Evolutionary conservation across 2,888 invertebrate species (phyloP).

Genomic region (Andrena camellia): DNA sequence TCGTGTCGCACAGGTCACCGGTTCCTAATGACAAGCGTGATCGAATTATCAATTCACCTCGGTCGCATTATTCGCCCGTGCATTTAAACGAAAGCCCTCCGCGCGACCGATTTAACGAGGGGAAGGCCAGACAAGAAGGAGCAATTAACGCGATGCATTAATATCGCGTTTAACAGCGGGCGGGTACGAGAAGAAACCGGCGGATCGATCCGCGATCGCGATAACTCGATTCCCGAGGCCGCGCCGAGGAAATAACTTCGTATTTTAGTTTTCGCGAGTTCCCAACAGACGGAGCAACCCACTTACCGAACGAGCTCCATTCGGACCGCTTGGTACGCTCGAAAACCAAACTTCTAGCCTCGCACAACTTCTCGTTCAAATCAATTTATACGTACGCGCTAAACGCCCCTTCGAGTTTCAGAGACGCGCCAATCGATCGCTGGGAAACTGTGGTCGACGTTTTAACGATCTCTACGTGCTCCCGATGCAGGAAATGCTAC

Average conservation of each 20-base stretch:
- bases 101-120: background rate
- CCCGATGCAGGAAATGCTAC: no score
- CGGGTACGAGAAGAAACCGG: no score
- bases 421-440: no score
- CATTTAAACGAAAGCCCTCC: conserved; percentile 1
- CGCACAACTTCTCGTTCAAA: no score
- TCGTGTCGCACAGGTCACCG: conserved; percentile 30
- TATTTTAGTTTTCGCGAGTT: conserved; percentile 13
- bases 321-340: background rate
- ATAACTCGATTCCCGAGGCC: conserved; percentile 25
- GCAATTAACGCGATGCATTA: no score
- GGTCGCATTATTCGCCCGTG: conserved; percentile 7
- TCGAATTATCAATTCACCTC: conserved; percentile 38
- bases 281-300: background rate
- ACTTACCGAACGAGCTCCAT: background rate
- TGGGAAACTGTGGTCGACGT: no score
- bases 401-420: no score
- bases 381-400: no score
- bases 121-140: no score
- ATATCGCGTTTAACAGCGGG: no score
- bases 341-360: no score
- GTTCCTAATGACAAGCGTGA: conserved; percentile 26
- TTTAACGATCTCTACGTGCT: no score
- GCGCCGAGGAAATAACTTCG: conserved; percentile 27
- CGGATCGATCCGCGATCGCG: conserved; percentile 45